phyloP scores from a whole-genome alignment of 2,888 invertebrate genomes.

The Vesta saturnalis region DNA sequence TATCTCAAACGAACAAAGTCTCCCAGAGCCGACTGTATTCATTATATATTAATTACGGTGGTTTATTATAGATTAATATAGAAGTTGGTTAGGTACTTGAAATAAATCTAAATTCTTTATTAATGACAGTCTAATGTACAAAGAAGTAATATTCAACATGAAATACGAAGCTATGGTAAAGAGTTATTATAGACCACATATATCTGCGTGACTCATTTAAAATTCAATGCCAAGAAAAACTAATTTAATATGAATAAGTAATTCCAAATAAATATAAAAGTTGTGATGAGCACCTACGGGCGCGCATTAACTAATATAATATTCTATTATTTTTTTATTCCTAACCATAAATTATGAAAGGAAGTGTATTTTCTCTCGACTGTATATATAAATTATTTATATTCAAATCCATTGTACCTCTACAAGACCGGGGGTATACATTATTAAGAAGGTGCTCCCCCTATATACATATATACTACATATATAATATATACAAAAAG shows the following conservation, averaged over 20 bases:
- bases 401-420: constrained; percentile 61
- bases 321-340: constrained; percentile 63
- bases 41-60: constrained; percentile 34
- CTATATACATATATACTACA: constrained; percentile 13
- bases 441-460: constrained; percentile 53
- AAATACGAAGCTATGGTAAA: constrained; percentile 42
- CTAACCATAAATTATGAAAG: constrained; percentile 56
- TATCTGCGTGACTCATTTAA: constrained; percentile 61
- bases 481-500: constrained; percentile 13
- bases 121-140: constrained; percentile 48
- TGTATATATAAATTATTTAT: constrained; percentile 60
- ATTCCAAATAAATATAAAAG: constrained; percentile 62
- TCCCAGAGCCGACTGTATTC: constrained; percentile 17
- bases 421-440: constrained; percentile 52
- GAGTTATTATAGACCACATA: constrained; percentile 57
- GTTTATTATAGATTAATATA: constrained; percentile 36
- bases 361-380: constrained; percentile 62
- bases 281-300: constrained; percentile 51
- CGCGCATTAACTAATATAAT: constrained; percentile 63
- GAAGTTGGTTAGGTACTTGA: constrained; percentile 41
- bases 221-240: constrained; percentile 62
- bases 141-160: constrained; percentile 32
- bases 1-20: constrained; percentile 27
- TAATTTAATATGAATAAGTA: constrained; percentile 64
- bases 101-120: constrained; percentile 58